A percentile compares a stretch with the other conserved stretches of the same genome.
Evolutionary conservation across 1,140 invertebrate genomes (phyloP).

Genomic region (Drosophila sulfurigaster): DNA sequence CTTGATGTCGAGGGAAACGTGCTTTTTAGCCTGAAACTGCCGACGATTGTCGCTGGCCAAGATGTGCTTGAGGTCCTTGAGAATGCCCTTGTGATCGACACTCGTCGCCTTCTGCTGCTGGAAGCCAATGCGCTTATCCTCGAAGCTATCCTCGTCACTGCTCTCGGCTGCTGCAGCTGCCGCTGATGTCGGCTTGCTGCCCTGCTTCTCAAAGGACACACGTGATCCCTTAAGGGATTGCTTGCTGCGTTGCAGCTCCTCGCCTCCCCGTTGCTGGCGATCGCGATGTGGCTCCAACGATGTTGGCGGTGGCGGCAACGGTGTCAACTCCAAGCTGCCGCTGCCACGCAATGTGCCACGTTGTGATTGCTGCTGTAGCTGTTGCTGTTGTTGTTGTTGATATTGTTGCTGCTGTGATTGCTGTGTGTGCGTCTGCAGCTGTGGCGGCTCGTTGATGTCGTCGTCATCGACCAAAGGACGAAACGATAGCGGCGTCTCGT

Average conservation of each 20-base stretch:
- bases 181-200: slow-evolving; percentile 14
- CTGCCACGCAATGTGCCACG: slow-evolving; percentile 56
- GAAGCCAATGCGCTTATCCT: slow-evolving; percentile 76
- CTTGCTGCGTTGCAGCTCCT: slow-evolving; percentile 79
- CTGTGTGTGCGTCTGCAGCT: slow-evolving; percentile 37
- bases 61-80: slow-evolving; percentile 81
- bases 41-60: slow-evolving; percentile 79
- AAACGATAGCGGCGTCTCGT: slow-evolving; percentile 74
- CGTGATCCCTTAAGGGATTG: slow-evolving; percentile 79
- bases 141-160: slow-evolving; percentile 84
- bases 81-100: slow-evolving; percentile 83
- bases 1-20: slow-evolving; percentile 83
- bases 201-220: slow-evolving; percentile 76
- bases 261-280: slow-evolving; percentile 67
- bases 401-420: not conserved
- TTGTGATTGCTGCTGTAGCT: slow-evolving; percentile 17
- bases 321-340: slow-evolving; percentile 70
- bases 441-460: slow-evolving; percentile 74
- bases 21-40: slow-evolving; percentile 84
- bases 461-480: slow-evolving; percentile 74
- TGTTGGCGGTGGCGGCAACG: slow-evolving; percentile 74
- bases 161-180: slow-evolving; percentile 49
- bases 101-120: slow-evolving; percentile 83
- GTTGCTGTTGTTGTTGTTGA: slow-evolving; percentile 29
- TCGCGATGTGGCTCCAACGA: slow-evolving; percentile 73